Evolutionary conservation across 2,888 invertebrate species (phyloP).

Genomic region (Dynastes maya): DNA sequence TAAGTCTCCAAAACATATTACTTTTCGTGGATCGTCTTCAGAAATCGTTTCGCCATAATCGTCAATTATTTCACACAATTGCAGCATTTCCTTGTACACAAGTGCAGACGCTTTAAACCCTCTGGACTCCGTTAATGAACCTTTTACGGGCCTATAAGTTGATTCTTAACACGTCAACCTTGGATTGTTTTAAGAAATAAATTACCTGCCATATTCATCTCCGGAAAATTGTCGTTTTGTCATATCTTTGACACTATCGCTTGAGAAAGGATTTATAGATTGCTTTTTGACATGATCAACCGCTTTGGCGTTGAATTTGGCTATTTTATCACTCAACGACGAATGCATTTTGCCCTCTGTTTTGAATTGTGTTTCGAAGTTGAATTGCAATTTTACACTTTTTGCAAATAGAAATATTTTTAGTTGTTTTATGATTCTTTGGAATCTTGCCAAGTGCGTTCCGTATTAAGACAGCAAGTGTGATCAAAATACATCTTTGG

Average conservation of each 20-base stretch:
- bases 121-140: conserved; percentile 90
- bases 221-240: conserved; percentile 82
- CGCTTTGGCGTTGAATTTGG: conserved; percentile 88
- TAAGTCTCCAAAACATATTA: conserved; percentile 92
- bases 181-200: conserved; percentile 1
- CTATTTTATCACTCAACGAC: conserved; percentile 85
- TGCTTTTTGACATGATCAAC: conserved; percentile 85
- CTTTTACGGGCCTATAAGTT: conserved; percentile 83
- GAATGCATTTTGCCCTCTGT: conserved; percentile 72
- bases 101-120: conserved; percentile 91
- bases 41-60: conserved; percentile 83
- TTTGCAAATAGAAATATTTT: conserved; percentile 1
- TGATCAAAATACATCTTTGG: background rate
- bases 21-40: conserved; percentile 75
- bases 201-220: conserved; percentile 89
- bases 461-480: conserved; percentile 1
- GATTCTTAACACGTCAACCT: background rate
- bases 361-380: background rate
- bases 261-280: conserved; percentile 85
- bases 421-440: conserved; percentile 2
- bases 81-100: conserved; percentile 88
- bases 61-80: conserved; percentile 91
- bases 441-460: conserved; percentile 16
- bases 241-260: conserved; percentile 60
- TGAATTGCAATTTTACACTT: background rate